phyloP scores from a whole-genome alignment of 2,888 invertebrate species.

The Anthrax anthrax region DNA sequence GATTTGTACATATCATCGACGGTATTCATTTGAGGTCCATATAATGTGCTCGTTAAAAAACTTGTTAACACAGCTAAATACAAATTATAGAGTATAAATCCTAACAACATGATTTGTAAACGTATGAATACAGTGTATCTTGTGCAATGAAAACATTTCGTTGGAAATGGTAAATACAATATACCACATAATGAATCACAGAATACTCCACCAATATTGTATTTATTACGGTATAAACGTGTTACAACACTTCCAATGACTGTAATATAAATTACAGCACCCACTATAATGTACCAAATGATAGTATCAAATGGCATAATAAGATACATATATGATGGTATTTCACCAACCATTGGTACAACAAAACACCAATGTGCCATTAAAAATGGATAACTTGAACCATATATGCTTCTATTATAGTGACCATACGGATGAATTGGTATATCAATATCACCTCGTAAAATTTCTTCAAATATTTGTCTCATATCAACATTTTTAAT shows the following conservation, averaged over 20 bases:
- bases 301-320: constrained; percentile 1
- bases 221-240: background rate
- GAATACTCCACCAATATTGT: background rate
- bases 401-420: background rate
- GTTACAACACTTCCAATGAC: background rate
- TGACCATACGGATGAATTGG: constrained; percentile 6
- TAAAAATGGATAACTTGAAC: background rate
- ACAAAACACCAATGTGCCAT: constrained; percentile 3
- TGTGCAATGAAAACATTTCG: background rate
- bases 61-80: constrained; percentile 20
- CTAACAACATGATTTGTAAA: constrained; percentile 13
- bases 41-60: constrained; percentile 17
- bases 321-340: constrained; percentile 3
- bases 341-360: constrained; percentile 1
- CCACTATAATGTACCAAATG: constrained; percentile 1
- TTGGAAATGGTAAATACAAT: constrained; percentile 4
- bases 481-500: background rate
- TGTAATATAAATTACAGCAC: background rate
- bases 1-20: constrained; percentile 13
- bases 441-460: background rate
- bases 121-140: background rate
- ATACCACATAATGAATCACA: constrained; percentile 1
- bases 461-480: background rate
- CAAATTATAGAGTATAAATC: constrained; percentile 19
- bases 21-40: constrained; percentile 13